Evolutionary conservation across 2,797 vertebrate genomes (phyloP).

Genomic region (Hirundo rustica): DNA sequence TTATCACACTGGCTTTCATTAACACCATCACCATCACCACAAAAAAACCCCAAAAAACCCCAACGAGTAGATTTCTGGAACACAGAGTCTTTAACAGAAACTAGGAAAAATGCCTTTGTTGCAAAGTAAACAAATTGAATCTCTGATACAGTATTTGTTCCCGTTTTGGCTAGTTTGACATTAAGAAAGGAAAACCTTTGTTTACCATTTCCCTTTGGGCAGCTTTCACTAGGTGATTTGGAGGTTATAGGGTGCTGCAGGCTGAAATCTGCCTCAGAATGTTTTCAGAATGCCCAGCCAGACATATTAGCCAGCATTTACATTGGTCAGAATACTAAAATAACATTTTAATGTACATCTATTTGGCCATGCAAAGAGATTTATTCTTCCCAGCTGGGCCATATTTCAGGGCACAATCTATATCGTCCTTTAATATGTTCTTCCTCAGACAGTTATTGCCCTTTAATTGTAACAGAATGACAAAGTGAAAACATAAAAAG

Average conservation of each 20-base stretch:
- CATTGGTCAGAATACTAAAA: conserved; percentile 41
- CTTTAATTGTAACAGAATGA: conserved; percentile 60
- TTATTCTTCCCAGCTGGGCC: conserved; percentile 26
- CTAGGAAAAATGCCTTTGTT: background rate
- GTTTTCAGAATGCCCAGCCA: background rate
- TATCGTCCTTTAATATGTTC: conserved; percentile 41
- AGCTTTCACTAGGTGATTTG: background rate
- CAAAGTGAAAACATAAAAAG: conserved; percentile 39
- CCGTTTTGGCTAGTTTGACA: background rate
- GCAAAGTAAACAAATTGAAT: background rate
- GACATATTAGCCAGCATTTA: background rate
- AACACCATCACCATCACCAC: background rate
- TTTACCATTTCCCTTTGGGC: background rate
- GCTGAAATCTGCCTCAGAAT: background rate
- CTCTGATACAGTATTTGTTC: background rate
- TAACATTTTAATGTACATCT: conserved; percentile 43
- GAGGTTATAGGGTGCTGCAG: background rate
- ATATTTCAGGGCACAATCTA: conserved; percentile 50
- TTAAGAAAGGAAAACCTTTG: background rate
- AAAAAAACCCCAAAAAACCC: background rate
- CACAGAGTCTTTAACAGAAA: background rate
- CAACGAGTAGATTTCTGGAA: background rate
- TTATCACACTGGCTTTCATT: background rate
- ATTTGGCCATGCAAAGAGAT: background rate
- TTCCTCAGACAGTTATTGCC: conserved; percentile 53